Conservation (phyloP, 2,888 invertebrate genomes). For the Iselma pallidipennis region DNA sequence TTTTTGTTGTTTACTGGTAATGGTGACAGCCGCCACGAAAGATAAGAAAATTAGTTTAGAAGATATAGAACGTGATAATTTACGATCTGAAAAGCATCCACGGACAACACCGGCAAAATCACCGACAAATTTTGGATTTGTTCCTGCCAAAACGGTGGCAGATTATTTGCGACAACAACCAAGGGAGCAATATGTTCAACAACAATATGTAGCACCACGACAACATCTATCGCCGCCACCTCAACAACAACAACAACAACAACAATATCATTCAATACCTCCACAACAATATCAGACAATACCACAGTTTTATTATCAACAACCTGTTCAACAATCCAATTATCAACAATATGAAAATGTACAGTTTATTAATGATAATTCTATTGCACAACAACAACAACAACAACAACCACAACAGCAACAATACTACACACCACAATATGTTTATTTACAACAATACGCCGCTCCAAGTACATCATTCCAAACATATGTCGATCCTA, state of each 20-base stretch:
- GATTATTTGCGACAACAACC: conserved; percentile 41
- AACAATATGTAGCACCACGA: conserved; percentile 28
- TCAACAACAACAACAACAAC: conserved; percentile 44
- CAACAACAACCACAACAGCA: conserved; percentile 30
- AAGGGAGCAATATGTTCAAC: conserved; percentile 33
- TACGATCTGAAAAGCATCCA: conserved; percentile 60
- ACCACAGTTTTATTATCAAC: conserved; percentile 18
- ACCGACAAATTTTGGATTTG: conserved; percentile 45
- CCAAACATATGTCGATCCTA: conserved; percentile 49
- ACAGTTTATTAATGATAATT: conserved; percentile 48
- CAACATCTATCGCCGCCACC: conserved; percentile 41
- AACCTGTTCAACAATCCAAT: conserved; percentile 26
- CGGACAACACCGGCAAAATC: conserved; percentile 41
- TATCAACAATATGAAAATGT: conserved; percentile 43
- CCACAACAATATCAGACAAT: conserved; percentile 31
- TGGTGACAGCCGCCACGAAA: conserved; percentile 47
- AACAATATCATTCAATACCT: conserved; percentile 46
- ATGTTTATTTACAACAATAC: conserved; percentile 41
- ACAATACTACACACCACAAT: conserved; percentile 48
- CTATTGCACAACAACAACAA: conserved; percentile 25
- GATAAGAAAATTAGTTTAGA: conserved; percentile 72
- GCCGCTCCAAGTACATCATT: conserved; percentile 44
- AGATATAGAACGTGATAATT: conserved; percentile 74
- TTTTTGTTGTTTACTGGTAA: conserved; percentile 34
- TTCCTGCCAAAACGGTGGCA: conserved; percentile 40